Base-by-base conservation (phyloP, 2,113 vertebrate genomes). In the Penelope pileata region DNA sequence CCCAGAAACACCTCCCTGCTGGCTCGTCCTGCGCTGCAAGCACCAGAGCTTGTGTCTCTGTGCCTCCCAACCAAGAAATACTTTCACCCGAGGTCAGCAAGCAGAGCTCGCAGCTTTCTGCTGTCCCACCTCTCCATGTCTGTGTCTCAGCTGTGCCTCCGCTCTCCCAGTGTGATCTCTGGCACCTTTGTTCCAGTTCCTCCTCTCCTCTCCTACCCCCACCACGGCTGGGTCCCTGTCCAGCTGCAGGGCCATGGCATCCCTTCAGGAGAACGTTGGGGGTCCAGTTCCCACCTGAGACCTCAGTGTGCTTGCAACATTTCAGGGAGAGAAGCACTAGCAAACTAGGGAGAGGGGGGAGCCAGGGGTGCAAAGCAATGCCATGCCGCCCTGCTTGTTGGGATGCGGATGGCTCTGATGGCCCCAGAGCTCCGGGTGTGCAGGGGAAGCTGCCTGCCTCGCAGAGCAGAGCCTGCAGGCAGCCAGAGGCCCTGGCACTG, bases 281-380 rank as follows among this genome's bases (percentile, higher is more conserved):
- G 51, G 12, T 1, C 45, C 13, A 3, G 6, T 1, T n/a, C 43
- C 66, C 27, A 38, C 45, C 23, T 0, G 0, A 50, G 58, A 5
- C 7, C 58, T 38, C 12, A 1, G n/a, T 10, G 16, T 3, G n/a
- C 30, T 2, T 2, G 6, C 17, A 27, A 10, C 11, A 12, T 13
- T 15, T 32, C 12, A 13, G 21, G 19, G 42, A 0, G 7, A 10
- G n/a, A n/a, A n/a, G n/a, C n/a, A 4, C 12, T 22, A 15, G 34
- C 23, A 43, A 16, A 36, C 11, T 0, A 1, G 3, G 29, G 34
- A 2, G 24, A 4, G 6, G 34, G 3, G 24, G 23, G 26, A 7
- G 18, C 34, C 29, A 19, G 32, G 23, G 26, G 2, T 22, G 53
- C 9, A 70, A 30, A 42, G 0, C 53, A 3, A 8, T 0, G 23